Percentiles rank a stretch among this genome's conserved stretches.
Conservation (phyloP, 2,113 vertebrate genomes). For the Pelusios castaneus region DNA sequence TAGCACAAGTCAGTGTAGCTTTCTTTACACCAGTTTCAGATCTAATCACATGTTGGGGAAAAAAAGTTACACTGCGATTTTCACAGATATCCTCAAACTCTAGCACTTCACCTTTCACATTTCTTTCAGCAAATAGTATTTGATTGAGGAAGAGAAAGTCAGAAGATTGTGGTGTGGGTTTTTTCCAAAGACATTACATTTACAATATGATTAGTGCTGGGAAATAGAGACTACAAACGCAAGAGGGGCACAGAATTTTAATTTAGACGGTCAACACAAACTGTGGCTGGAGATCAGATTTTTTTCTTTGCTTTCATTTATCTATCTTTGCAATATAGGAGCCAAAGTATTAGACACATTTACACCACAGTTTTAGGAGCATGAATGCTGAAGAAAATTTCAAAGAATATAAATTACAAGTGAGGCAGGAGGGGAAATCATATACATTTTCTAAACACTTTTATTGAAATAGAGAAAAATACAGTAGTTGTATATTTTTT, state of each 20-base stretch:
- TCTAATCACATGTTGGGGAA: slow-evolving; percentile 9
- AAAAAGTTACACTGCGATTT: slow-evolving; percentile 51
- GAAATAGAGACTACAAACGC: slow-evolving; percentile 9
- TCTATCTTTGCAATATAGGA: slow-evolving; percentile 72
- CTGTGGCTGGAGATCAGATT: slow-evolving; percentile 59
- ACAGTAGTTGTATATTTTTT: slow-evolving; percentile 76
- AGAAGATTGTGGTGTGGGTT: background rate
- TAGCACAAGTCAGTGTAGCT: slow-evolving; percentile 38
- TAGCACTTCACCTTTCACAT: slow-evolving; percentile 69
- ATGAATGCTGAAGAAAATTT: slow-evolving; percentile 47
- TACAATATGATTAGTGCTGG: slow-evolving; percentile 62
- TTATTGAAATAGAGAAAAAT: slow-evolving; percentile 79
- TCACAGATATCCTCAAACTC: slow-evolving; percentile 56
- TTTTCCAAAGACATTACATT: slow-evolving; percentile 34
- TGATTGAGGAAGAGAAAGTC: slow-evolving; percentile 25
- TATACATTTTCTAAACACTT: slow-evolving; percentile 77
- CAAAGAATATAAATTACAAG: slow-evolving; percentile 81
- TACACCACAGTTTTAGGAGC: slow-evolving; percentile 65
- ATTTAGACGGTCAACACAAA: slow-evolving; percentile 61
- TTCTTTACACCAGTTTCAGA: slow-evolving; percentile 17
- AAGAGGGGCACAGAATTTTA: slow-evolving; percentile 34
- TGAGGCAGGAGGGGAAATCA: slow-evolving; percentile 47
- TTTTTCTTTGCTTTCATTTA: slow-evolving; percentile 37
- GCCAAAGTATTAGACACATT: slow-evolving; percentile 73
- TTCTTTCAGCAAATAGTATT: slow-evolving; percentile 49